Conservation (phyloP, 2,888 invertebrate genomes). For the Pheosia tremula region DNA sequence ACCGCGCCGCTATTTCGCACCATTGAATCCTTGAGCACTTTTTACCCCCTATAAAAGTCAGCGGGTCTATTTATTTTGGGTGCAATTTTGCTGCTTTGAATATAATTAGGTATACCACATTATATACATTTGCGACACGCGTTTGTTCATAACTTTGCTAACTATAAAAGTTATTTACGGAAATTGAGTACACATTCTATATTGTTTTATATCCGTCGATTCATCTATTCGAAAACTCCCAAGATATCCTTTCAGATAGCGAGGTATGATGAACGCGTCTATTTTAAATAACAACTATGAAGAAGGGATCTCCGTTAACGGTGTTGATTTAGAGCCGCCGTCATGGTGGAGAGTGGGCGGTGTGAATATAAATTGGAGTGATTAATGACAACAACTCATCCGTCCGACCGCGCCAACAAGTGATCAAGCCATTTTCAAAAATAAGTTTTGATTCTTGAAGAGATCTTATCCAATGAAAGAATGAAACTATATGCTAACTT, state of each 20-base stretch:
- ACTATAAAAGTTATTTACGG: neutral
- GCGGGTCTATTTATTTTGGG: constrained; percentile 46
- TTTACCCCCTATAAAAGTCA: constrained; percentile 56
- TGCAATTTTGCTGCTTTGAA: constrained; percentile 42
- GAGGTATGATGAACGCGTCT: constrained; percentile 9
- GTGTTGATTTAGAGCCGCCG: constrained; percentile 39
- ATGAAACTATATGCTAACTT: no score
- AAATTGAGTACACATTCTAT: neutral
- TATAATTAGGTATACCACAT: constrained; percentile 36
- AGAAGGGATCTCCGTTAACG: constrained; percentile 36
- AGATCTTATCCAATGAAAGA: no score
- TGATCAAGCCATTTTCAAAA: constrained; percentile 11
- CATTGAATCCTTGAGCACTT: constrained; percentile 69
- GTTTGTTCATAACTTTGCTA: no score
- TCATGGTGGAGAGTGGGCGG: constrained; percentile 35
- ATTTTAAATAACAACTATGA: constrained; percentile 17
- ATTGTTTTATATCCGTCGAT: neutral
- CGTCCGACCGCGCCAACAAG: constrained; percentile 39
- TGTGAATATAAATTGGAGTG: constrained; percentile 45
- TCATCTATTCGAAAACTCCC: neutral
- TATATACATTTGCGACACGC: neutral
- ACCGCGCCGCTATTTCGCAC: constrained; percentile 62
- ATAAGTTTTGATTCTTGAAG: neutral
- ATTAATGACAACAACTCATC: constrained; percentile 44
- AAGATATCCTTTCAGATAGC: constrained; percentile 1